A percentile compares a stretch with the other conserved stretches of the same genome.
These are phyloP conservation scores for Channa maculata DNA, from an alignment of 2,113 vertebrate genomes.

Conservation along the genomic window DNA sequence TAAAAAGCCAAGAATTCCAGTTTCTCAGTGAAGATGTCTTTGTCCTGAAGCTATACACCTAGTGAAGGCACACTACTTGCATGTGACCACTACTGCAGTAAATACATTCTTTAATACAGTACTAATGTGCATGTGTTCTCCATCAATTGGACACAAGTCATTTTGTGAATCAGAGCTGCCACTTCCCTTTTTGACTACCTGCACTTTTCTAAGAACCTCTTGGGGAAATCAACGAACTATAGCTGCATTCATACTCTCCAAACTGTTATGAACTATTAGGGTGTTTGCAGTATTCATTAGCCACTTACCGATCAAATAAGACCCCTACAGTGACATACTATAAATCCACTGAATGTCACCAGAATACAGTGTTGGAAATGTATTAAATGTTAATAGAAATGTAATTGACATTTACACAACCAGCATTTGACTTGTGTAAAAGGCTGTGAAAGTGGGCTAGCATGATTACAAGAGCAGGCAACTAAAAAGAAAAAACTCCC, in stretches of 20 bases:
- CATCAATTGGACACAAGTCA: neutral
- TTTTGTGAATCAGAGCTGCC: neutral
- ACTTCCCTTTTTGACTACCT: neutral
- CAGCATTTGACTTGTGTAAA: no score
- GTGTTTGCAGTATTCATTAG: neutral
- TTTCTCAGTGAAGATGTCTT: neutral
- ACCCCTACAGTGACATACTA: no score
- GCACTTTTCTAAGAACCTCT: neutral
- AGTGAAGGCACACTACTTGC: neutral
- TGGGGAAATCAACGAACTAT: neutral
- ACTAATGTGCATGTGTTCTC: neutral
- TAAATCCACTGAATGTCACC: no score
- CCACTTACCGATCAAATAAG: no score
- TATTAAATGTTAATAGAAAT: no score
- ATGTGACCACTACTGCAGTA: conserved; percentile 39
- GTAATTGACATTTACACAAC: no score
- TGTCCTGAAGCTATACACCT: conserved; percentile 1
- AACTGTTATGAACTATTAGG: neutral
- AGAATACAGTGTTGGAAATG: no score
- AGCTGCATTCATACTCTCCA: neutral
- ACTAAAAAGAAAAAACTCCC: neutral
- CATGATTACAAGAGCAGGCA: neutral
- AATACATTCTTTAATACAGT: conserved; percentile 21
- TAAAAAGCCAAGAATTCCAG: no score
- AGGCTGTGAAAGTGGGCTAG: no score